These are phyloP conservation scores for Druon quercuslanigerum DNA, from an alignment of 1,140 invertebrate species.

Conservation along the genomic window DNA sequence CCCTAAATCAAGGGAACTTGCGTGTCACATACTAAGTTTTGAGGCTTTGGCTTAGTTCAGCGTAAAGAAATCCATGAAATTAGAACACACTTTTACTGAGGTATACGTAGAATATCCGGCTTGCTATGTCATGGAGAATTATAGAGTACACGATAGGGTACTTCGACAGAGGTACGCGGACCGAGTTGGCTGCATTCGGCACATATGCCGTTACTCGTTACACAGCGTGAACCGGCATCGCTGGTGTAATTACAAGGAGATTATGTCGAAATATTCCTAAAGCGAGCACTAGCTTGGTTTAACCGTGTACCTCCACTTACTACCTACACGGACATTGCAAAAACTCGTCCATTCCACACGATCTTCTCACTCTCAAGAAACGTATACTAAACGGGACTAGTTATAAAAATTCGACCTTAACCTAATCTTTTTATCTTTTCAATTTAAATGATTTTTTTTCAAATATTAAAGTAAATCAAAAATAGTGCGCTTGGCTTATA, in stretches of 20 bases:
- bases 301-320: conserved; percentile 9
- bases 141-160: neutral
- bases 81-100: conserved; percentile 27
- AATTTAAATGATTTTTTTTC: no score
- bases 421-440: neutral
- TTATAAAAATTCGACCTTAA: neutral
- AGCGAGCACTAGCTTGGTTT: conserved; percentile 37
- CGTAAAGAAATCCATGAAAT: conserved; percentile 9
- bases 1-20: no score
- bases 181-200: conserved; percentile 31
- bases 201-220: conserved; percentile 38
- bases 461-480: no score
- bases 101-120: conserved; percentile 22
- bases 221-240: conserved; percentile 28
- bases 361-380: neutral
- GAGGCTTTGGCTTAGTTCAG: neutral
- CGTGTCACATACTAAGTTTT: neutral
- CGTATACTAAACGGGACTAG: neutral
- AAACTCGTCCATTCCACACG: neutral
- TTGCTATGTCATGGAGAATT: conserved; percentile 18
- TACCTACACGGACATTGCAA: neutral
- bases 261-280: conserved; percentile 38
- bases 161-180: conserved; percentile 19
- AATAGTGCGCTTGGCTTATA: no score
- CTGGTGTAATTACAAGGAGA: conserved; percentile 38